Conservation (phyloP, 2,888 invertebrate genomes). For the Parochlus steinenii region DNA sequence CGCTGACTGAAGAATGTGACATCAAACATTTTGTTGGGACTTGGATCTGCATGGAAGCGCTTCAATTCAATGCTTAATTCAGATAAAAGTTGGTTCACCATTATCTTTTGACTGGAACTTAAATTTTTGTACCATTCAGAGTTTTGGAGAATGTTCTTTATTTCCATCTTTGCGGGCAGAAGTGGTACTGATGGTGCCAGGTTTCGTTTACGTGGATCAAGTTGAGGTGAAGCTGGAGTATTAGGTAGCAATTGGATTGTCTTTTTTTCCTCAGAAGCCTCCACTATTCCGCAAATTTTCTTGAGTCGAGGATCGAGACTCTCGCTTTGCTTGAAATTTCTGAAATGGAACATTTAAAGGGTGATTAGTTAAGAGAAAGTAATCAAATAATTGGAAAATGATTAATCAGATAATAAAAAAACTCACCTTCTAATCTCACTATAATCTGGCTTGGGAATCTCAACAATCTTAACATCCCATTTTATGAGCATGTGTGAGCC, state of each 20-base stretch:
- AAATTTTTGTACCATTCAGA: conserved; percentile 54
- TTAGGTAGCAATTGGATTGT: conserved; percentile 15
- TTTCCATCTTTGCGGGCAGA: conserved; percentile 15
- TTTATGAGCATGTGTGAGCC: conserved; percentile 57
- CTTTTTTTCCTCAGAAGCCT: conserved; percentile 37
- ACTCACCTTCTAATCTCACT: conserved; percentile 53
- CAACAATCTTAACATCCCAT: conserved; percentile 44
- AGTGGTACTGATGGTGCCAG: background rate
- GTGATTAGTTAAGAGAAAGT: too few species aligned
- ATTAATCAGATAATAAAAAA: too few species aligned
- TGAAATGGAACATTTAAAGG: too few species aligned
- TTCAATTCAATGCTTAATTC: conserved; percentile 42
- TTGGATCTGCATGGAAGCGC: conserved; percentile 41
- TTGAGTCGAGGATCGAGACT: conserved; percentile 60
- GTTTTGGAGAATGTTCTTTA: conserved; percentile 45
- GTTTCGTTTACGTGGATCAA: conserved; percentile 10
- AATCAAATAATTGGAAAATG: too few species aligned
- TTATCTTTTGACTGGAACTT: conserved; percentile 53
- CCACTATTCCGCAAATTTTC: conserved; percentile 52
- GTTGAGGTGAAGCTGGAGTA: conserved; percentile 28
- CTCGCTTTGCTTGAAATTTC: conserved; percentile 15
- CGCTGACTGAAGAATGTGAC: conserved; percentile 35
- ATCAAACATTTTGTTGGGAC: conserved; percentile 37
- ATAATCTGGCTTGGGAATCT: conserved; percentile 59
- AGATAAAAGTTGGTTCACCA: conserved; percentile 50